These are phyloP conservation scores for Sarcophaga peregrina DNA, from an alignment of 1,140 invertebrate genomes.

Conservation along the genomic window DNA sequence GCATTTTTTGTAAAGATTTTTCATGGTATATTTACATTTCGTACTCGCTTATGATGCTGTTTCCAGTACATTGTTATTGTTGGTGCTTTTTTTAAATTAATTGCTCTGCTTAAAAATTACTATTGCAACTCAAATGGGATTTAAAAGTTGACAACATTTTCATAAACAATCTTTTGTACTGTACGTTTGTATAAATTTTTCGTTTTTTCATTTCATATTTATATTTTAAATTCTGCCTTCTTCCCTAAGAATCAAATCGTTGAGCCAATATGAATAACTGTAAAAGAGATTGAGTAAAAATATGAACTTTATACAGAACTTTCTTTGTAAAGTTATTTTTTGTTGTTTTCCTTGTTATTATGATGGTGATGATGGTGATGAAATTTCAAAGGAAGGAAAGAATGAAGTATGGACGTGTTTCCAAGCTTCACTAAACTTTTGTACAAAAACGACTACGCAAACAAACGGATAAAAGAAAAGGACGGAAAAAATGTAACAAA, in stretches of 20 bases:
- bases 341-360: not conserved
- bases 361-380: conserved; percentile 29
- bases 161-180: not conserved
- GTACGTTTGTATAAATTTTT: no score
- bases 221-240: no score
- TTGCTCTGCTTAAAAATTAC: conserved; percentile 33
- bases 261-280: not conserved
- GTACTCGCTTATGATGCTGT: conserved; percentile 12
- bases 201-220: no score
- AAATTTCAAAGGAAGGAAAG: conserved; percentile 45
- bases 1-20: not conserved
- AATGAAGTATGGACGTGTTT: conserved; percentile 49
- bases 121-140: conserved; percentile 3
- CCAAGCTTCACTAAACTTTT: conserved; percentile 47
- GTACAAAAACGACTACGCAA: not conserved
- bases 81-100: not conserved
- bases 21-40: conserved; percentile 17
- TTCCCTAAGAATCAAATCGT: not conserved
- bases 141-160: conserved; percentile 34
- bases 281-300: not conserved
- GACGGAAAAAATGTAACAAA: conserved; percentile 7
- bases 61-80: conserved; percentile 29
- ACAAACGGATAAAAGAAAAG: not conserved
- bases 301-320: not conserved
- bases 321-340: not conserved